Conservation (phyloP, 2,797 vertebrate species). For the Gobionotothen gibberifrons region DNA sequence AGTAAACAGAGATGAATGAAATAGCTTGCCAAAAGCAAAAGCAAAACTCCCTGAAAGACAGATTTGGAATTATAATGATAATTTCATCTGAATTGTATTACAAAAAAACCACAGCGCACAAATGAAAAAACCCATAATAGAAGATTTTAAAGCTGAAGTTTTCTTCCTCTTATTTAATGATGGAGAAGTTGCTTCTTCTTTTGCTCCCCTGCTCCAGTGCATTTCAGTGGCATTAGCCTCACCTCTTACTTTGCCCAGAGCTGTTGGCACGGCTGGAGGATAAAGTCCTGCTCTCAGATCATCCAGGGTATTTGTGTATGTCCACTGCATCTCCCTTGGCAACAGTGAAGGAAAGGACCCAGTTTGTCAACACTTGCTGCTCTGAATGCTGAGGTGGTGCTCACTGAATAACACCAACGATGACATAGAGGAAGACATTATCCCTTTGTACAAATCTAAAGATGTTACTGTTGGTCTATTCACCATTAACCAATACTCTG, state of each 20-base stretch:
- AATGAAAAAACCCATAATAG: background rate
- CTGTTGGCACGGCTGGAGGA: constrained; percentile 79
- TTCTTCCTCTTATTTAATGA: constrained; percentile 28
- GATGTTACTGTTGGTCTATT: background rate
- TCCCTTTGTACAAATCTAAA: constrained; percentile 14
- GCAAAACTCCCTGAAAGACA: constrained; percentile 9
- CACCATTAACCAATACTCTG: background rate
- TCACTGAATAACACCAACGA: constrained; percentile 10
- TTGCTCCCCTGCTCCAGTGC: constrained; percentile 36
- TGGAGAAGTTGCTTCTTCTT: constrained; percentile 16
- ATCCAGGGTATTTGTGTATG: constrained; percentile 86
- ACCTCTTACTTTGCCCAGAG: constrained; percentile 82
- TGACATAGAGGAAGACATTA: constrained; percentile 6
- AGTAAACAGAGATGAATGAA: constrained; percentile 13
- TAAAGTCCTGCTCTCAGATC: constrained; percentile 74
- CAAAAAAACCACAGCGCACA: background rate
- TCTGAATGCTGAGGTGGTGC: constrained; percentile 33
- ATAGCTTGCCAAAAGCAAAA: background rate
- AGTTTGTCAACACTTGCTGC: constrained; percentile 31
- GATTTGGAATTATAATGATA: constrained; percentile 21
- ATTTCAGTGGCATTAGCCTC: constrained; percentile 75
- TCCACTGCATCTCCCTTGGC: constrained; percentile 86
- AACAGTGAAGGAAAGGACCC: constrained; percentile 73
- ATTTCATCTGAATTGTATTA: constrained; percentile 6
- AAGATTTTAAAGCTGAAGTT: constrained; percentile 26